Percentiles rank a stretch among this genome's conserved stretches.
These are phyloP conservation scores for Calcarius ornatus DNA, from an alignment of 2,113 vertebrate genomes.

Conservation along the genomic window DNA sequence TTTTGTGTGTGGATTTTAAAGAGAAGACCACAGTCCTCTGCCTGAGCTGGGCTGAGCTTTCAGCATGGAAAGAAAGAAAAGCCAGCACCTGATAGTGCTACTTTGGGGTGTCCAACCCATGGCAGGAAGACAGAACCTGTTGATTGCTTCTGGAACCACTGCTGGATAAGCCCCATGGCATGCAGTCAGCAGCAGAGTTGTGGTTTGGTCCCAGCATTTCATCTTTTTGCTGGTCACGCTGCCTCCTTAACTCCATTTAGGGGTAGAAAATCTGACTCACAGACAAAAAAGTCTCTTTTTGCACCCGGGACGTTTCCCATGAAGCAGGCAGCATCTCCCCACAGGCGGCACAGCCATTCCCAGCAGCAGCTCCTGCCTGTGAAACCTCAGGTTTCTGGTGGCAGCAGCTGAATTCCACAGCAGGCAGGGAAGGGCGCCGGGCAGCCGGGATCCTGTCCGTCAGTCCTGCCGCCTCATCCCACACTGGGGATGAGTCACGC, in stretches of 20 bases:
- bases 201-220: not conserved
- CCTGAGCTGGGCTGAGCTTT: not conserved
- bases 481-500: not conserved
- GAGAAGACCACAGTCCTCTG: not conserved
- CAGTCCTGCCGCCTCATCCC: not conserved
- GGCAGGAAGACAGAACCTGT: not conserved
- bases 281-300: not conserved
- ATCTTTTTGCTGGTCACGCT: not conserved
- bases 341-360: not conserved
- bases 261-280: not conserved
- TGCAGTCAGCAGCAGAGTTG: not conserved
- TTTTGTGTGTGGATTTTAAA: not conserved
- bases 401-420: not conserved
- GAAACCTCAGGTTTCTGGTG: not conserved
- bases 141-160: rapidly evolving
- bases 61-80: not conserved
- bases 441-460: not conserved
- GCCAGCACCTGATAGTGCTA: rapidly evolving
- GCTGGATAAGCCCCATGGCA: rapidly evolving
- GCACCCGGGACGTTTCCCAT: not conserved
- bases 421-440: not conserved
- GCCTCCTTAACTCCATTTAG: not conserved
- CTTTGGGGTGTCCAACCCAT: not conserved
- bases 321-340: not conserved
- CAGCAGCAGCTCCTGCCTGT: not conserved